These are phyloP conservation scores for Abrostola tripartita DNA, from an alignment of 2,888 invertebrate species.

Conservation along the genomic window DNA sequence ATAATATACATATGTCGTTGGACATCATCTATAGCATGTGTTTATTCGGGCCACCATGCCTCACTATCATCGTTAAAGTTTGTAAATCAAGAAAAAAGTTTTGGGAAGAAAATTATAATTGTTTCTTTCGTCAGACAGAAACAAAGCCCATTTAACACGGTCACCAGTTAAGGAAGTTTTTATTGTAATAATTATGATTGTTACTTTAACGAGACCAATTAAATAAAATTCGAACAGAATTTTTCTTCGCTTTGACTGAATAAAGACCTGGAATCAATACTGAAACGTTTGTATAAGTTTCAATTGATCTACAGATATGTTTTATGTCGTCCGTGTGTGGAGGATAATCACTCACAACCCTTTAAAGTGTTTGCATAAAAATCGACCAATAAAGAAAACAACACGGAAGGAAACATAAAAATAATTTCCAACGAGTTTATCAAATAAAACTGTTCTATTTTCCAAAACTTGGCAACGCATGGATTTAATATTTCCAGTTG, in stretches of 20 bases:
- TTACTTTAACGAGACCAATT: constrained; percentile 29
- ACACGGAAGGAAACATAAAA: constrained; percentile 7
- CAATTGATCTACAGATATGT: too few species aligned
- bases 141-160: constrained; percentile 28
- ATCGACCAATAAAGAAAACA: constrained; percentile 1
- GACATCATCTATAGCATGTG: too few species aligned
- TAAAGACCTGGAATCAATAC: neutral
- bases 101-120: constrained; percentile 30
- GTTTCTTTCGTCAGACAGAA: constrained; percentile 32
- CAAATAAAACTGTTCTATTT: constrained; percentile 15
- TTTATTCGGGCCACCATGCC: too few species aligned
- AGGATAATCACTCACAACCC: too few species aligned
- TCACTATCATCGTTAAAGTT: too few species aligned
- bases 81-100: constrained; percentile 22
- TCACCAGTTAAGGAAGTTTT: constrained; percentile 27
- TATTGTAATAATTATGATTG: constrained; percentile 43
- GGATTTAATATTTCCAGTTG: constrained; percentile 32
- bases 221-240: constrained; percentile 15
- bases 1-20: too few species aligned
- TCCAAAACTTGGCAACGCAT: constrained; percentile 36
- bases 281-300: too few species aligned
- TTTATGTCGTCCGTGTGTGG: too few species aligned
- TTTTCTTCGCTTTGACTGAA: neutral
- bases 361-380: too few species aligned
- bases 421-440: constrained; percentile 12